phyloP scores from a whole-genome alignment of 1,140 invertebrate species.

The Phortica variegata region DNA sequence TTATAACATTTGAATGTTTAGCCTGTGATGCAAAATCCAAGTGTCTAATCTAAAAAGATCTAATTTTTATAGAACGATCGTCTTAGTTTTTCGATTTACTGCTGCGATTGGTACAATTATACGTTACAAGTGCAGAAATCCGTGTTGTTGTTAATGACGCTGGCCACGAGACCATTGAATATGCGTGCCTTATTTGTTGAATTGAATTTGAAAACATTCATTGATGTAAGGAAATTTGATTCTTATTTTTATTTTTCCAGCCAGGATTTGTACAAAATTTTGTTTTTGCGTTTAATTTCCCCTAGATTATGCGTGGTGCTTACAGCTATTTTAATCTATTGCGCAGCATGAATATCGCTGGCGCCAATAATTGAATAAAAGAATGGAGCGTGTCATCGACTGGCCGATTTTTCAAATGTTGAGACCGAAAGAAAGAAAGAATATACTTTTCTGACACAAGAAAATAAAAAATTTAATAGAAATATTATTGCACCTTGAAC shows the following conservation, averaged over 20 bases:
- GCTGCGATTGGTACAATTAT: conserved; percentile 35
- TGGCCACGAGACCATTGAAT: conserved; percentile 32
- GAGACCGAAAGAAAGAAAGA: no score
- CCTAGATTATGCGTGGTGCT: conserved; percentile 44
- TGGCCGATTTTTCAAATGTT: no score
- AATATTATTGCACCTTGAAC: no score
- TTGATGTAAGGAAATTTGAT: conserved; percentile 24
- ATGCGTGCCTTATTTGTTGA: conserved; percentile 40
- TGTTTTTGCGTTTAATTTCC: no score
- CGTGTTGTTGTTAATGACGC: conserved; percentile 37
- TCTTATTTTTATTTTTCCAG: no score
- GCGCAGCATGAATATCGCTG: no score
- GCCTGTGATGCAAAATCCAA: no score
- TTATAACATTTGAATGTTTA: not conserved
- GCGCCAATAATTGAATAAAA: no score
- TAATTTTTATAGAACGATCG: not conserved
- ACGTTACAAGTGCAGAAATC: conserved; percentile 22
- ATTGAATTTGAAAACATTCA: conserved; percentile 38
- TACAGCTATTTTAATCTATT: conserved; percentile 48
- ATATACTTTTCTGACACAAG: no score
- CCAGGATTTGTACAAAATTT: no score
- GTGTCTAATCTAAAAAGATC: not conserved
- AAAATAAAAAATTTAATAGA: no score
- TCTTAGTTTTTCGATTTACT: conserved; percentile 16
- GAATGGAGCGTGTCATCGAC: no score